A percentile compares a stretch with the other conserved stretches of the same genome.
Conservation (phyloP, 2,888 invertebrate genomes). For the Calameuta filiformis region DNA sequence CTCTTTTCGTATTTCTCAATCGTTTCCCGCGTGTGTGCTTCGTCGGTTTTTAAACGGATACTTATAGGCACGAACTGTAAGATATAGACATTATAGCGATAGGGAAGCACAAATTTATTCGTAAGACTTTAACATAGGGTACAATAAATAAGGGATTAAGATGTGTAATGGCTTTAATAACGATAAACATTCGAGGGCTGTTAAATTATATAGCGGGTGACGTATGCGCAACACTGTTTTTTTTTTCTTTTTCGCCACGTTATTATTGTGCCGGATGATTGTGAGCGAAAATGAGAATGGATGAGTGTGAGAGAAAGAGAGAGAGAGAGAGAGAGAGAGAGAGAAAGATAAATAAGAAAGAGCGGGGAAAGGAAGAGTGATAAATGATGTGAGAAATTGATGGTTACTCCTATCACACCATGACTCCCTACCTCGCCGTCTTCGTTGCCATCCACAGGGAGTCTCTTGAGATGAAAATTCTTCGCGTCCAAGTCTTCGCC, state of each 20-base stretch:
- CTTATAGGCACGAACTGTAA: constrained; percentile 12
- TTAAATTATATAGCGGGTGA: neutral
- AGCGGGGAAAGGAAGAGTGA: neutral
- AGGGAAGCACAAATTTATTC: constrained; percentile 17
- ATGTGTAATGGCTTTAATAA: constrained; percentile 20
- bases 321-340: neutral
- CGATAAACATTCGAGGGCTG: constrained; percentile 13
- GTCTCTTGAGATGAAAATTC: neutral
- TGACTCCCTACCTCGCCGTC: neutral
- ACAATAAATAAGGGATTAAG: constrained; percentile 10
- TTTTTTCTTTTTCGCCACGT: neutral
- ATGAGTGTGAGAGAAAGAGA: neutral
- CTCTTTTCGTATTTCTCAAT: neutral
- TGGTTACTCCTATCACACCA: neutral
- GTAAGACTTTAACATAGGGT: constrained; percentile 11
- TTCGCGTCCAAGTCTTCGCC: neutral
- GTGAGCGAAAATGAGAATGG: neutral
- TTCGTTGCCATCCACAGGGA: neutral
- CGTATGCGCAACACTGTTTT: neutral
- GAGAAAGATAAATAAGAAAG: neutral
- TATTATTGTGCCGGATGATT: neutral
- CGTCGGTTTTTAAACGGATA: constrained; percentile 9
- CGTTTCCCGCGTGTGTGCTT: constrained; percentile 7
- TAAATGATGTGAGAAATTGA: neutral
- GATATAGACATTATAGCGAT: constrained; percentile 13